phyloP scores from a whole-genome alignment of 2,113 vertebrate species.

The Rhinopomastus cyanomelas region DNA sequence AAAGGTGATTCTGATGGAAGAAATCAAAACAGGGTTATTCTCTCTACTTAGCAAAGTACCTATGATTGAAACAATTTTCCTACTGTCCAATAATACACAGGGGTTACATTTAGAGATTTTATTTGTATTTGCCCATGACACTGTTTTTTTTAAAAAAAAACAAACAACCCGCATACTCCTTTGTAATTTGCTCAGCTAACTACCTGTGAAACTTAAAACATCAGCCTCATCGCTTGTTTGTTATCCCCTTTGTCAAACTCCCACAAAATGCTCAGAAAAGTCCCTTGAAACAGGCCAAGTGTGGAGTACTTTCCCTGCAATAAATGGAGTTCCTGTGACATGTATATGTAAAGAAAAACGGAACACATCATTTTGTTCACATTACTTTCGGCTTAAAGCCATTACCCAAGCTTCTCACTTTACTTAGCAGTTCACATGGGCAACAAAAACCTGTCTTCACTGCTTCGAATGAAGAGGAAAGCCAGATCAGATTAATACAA shows the following conservation, averaged over 20 bases:
- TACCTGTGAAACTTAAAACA: background rate
- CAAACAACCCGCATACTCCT: background rate
- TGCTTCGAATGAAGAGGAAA: background rate
- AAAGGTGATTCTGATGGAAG: slow-evolving; percentile 52
- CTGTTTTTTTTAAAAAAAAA: no score
- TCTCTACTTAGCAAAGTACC: background rate
- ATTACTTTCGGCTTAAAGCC: background rate
- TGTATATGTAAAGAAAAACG: background rate
- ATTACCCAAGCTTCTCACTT: background rate
- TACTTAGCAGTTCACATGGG: background rate
- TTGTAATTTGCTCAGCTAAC: background rate
- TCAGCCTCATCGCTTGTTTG: background rate
- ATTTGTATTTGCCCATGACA: background rate
- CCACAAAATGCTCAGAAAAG: background rate
- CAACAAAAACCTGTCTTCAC: background rate
- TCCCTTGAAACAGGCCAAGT: background rate
- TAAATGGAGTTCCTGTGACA: background rate
- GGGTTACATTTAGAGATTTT: background rate
- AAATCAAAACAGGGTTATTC: slow-evolving; percentile 56
- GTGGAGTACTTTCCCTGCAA: background rate
- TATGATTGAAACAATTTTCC: background rate
- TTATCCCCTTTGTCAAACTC: background rate
- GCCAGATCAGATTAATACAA: background rate
- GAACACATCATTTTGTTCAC: background rate
- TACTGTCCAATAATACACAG: background rate